Percentiles rank a stretch among this genome's conserved stretches.
Evolutionary conservation across 2,113 vertebrate species (phyloP).

Genomic region (Ceuthmochares aereus): DNA sequence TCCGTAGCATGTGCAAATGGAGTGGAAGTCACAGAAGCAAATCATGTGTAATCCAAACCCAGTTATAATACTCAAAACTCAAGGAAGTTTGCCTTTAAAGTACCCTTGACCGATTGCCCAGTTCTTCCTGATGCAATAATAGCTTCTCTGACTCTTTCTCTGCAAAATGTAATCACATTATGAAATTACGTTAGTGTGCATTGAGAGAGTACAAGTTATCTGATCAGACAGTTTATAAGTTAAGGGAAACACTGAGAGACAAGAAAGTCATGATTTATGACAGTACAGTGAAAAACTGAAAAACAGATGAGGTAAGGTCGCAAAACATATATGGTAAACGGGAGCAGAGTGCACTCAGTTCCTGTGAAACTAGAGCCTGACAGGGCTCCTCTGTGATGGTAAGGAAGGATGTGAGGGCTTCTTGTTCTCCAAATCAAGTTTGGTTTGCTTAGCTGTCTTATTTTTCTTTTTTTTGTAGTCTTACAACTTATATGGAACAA

Average conservation of each 20-base stretch:
- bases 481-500: not conserved
- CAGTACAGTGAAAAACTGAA: not conserved
- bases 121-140: constrained; percentile 30
- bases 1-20: not conserved
- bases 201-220: constrained; percentile 12
- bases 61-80: not conserved
- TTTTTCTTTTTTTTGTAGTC: not conserved
- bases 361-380: not conserved
- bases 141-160: constrained; percentile 3
- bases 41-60: not conserved
- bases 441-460: not conserved
- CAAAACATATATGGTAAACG: not conserved
- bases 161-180: constrained; percentile 27
- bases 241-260: constrained; percentile 9
- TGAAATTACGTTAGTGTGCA: constrained; percentile 23
- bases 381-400: accelerated
- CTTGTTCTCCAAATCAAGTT: not conserved
- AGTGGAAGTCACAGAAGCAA: not conserved
- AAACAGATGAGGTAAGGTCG: not conserved
- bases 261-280: not conserved
- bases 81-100: constrained; percentile 1
- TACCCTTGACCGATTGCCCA: not conserved
- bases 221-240: constrained; percentile 26
- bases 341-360: not conserved
- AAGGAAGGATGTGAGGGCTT: not conserved